Base-by-base conservation (phyloP, 2,113 vertebrate species). In the Sander lucioperca region DNA sequence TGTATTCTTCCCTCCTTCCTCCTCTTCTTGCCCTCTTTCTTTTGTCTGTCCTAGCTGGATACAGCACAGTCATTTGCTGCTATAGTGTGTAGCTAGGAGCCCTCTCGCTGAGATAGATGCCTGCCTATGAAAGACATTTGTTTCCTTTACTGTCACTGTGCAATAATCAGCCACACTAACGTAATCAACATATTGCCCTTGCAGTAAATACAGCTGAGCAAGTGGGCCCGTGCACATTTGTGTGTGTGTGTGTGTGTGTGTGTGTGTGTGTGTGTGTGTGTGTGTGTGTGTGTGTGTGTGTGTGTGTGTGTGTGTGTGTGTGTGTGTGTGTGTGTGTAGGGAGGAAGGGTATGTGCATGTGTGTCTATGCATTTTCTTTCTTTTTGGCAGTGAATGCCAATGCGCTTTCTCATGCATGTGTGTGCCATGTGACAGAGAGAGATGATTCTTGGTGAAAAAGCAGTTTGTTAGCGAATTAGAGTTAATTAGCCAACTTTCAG, bases 381-480 rank as follows among this genome's bases (percentile, higher is more conserved):
- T 50, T 12, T 74, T 78, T 89, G 85, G 73, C 77, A 59, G 67
- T 16, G 50, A 62, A 39, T 78, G 47, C 45, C 56, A 78, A 80
- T 64, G 80, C 76, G 27, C 70, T 75, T 84, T 72, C 77, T 82
- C 77, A 47, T 82, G 80, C 62, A 79, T 83, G 77, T 66, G 74
- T 85, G 58, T 58, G 84, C 89, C 92, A 88, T 91, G 90, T 90
- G 89, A 94, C 91, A 84, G 88, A 93, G 91, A 94, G 89, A 89
- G 89, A 94, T 92, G 91, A 90, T 93, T 94, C 90, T 89, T 88
- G 85, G 89, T 92, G 88, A 91, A 92, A 92, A 96, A 94, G 90
- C 94, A 92, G 93, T 96, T 95, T 95, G 93, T 95, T 95, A 95
- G 93, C 94, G 90, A 95, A 96, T 96, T 95, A 95, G 91, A 88